phyloP scores from a whole-genome alignment of 1,140 invertebrate species.

The Scaptodrosophila lebanonensis region DNA sequence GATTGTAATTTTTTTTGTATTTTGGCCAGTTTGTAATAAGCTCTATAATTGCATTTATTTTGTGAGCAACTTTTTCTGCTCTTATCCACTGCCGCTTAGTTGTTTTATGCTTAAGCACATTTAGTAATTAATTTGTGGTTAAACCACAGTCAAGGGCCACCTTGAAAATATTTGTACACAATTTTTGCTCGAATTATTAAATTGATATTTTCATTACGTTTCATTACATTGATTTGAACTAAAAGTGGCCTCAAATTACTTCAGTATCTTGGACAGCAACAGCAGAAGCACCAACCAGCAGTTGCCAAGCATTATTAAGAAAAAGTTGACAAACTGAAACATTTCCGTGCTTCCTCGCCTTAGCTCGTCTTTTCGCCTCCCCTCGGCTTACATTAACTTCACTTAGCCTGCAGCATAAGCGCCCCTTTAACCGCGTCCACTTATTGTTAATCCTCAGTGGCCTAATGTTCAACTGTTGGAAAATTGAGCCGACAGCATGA shows the following conservation, averaged over 20 bases:
- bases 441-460: conserved; percentile 69
- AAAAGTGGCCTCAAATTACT: conserved; percentile 24
- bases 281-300: conserved; percentile 49
- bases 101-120: too few relatives aligned
- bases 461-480: conserved; percentile 74
- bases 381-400: conserved; percentile 53
- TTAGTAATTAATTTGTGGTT: conserved; percentile 66
- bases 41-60: too few relatives aligned
- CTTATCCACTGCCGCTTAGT: too few relatives aligned
- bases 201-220: conserved; percentile 29
- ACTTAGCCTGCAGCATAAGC: conserved; percentile 46
- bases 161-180: conserved; percentile 18
- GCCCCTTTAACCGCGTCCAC: conserved; percentile 20
- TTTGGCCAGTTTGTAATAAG: too few relatives aligned
- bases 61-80: too few relatives aligned
- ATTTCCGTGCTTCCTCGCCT: conserved; percentile 15
- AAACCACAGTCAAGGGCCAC: background rate
- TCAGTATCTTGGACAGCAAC: too few relatives aligned
- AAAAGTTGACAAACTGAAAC: conserved; percentile 57
- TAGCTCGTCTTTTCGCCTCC: background rate
- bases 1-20: too few relatives aligned
- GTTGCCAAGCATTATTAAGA: too few relatives aligned
- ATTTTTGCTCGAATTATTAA: conserved; percentile 44
- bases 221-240: conserved; percentile 8
- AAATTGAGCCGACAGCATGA: conserved; percentile 62